A percentile compares a stretch with the other conserved stretches of the same genome.
Evolutionary conservation across 2,888 invertebrate species (phyloP).

Genomic region (Aphodius sticticus): DNA sequence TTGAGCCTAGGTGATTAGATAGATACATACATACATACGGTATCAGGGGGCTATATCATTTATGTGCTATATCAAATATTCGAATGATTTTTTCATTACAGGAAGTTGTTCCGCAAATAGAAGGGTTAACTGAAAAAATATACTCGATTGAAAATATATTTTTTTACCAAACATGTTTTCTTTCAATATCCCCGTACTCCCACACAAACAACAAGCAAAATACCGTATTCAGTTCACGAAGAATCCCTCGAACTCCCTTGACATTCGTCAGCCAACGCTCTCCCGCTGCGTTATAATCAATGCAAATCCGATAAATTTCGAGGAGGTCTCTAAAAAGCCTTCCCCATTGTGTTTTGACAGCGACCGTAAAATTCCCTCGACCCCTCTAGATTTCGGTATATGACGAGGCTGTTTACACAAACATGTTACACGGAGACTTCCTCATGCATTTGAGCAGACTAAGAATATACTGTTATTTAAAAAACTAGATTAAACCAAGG

Average conservation of each 20-base stretch:
- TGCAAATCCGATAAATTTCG: constrained; percentile 37
- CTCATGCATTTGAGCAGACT: background rate
- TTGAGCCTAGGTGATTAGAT: too few species aligned
- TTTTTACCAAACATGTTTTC: background rate
- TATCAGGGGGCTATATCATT: too few species aligned
- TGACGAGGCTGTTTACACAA: background rate
- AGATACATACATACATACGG: too few species aligned
- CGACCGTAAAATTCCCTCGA: background rate
- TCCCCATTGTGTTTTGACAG: constrained; percentile 35
- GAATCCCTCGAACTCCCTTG: background rate
- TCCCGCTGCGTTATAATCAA: constrained; percentile 27
- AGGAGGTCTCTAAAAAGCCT: constrained; percentile 31
- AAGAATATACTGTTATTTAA: background rate
- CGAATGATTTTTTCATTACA: background rate
- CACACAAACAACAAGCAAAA: background rate
- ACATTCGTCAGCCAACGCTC: background rate
- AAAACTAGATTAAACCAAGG: background rate
- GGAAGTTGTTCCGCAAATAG: background rate
- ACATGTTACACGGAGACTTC: background rate
- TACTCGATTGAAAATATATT: background rate
- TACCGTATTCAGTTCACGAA: background rate
- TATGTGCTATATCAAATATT: too few species aligned
- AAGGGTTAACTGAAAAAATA: background rate
- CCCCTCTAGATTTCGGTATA: background rate
- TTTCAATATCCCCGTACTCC: background rate